Evolutionary conservation across 2,888 invertebrate species (phyloP).

Genomic region (Gymnocheta viridis): DNA sequence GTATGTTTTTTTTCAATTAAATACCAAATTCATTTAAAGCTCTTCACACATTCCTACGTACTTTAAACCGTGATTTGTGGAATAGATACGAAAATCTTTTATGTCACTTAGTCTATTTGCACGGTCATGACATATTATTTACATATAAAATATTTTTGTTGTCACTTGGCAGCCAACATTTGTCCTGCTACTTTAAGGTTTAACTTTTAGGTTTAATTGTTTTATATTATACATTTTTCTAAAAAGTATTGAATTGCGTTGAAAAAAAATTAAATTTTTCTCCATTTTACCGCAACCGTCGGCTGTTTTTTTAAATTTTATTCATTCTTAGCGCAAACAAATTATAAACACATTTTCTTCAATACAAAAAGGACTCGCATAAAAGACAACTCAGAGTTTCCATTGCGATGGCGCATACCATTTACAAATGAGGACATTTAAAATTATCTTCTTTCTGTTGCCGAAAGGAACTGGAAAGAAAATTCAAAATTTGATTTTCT

Average conservation of each 20-base stretch:
- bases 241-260: not conserved
- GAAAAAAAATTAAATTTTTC: not conserved
- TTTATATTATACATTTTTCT: no score
- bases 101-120: no score
- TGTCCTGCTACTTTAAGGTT: not conserved
- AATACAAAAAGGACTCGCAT: not conserved
- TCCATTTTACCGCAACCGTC: not conserved
- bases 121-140: no score
- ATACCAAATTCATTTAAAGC: not conserved
- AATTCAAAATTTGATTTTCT: slow-evolving; percentile 25
- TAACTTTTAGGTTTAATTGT: no score
- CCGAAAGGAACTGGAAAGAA: slow-evolving; percentile 56
- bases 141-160: no score
- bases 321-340: slow-evolving; percentile 13
- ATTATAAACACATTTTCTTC: not conserved
- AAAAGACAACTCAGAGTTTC: slow-evolving; percentile 45
- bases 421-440: slow-evolving; percentile 11
- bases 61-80: not conserved
- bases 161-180: no score
- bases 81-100: no score
- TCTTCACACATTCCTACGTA: no score
- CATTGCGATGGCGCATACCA: slow-evolving; percentile 68
- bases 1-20: no score
- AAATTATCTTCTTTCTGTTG: not conserved
- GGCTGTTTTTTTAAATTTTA: not conserved